Conservation (phyloP, 2,797 vertebrate genomes). For the Muscicapa striata region DNA sequence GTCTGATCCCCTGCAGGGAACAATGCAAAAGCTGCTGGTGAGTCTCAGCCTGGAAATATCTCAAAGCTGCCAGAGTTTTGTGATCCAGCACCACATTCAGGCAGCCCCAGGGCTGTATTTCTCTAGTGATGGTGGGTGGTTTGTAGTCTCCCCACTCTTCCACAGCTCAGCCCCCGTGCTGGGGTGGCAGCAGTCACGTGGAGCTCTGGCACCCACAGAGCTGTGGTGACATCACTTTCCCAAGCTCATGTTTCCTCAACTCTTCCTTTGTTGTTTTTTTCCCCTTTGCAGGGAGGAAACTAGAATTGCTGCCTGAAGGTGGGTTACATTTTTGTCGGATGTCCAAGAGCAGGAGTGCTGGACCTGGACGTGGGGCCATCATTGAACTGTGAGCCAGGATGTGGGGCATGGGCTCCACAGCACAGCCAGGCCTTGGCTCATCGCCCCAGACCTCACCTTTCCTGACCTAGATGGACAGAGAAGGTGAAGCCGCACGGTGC, state of each 20-base stretch:
- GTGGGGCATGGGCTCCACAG: rapidly evolving
- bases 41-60: background rate
- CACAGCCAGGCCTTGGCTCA: rapidly evolving
- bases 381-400: rapidly evolving
- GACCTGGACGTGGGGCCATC: rapidly evolving
- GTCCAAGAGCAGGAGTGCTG: background rate
- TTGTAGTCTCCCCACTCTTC: rapidly evolving
- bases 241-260: background rate
- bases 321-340: background rate
- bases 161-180: rapidly evolving
- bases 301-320: background rate
- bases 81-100: background rate
- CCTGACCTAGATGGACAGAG: background rate
- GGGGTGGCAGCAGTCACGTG: rapidly evolving
- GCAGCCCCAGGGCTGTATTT: background rate
- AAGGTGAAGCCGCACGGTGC: rapidly evolving
- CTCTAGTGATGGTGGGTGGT: rapidly evolving
- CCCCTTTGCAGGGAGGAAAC: background rate
- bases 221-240: background rate
- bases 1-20: background rate
- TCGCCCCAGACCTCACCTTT: rapidly evolving
- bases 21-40: background rate
- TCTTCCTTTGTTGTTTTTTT: background rate
- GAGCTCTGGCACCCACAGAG: background rate
- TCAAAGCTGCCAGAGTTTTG: background rate